Evolutionary conservation across 2,797 vertebrate species (phyloP), one percentile per base, ranked within the genome.

Genomic region (Tiaroga cobitis): DNA sequence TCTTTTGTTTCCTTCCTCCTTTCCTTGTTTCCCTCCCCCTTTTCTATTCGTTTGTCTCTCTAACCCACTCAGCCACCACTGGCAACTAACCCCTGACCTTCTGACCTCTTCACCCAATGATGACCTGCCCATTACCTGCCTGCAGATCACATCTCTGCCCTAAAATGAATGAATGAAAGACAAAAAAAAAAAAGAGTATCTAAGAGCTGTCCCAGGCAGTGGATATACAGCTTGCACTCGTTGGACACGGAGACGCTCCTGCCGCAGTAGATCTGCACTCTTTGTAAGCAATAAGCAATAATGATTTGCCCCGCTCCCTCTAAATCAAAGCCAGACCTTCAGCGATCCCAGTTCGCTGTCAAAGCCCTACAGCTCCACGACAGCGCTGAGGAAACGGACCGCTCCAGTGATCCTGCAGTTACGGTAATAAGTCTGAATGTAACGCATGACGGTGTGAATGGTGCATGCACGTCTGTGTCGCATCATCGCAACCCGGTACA

Each of bases 81-180:
- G 96, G 96, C 96, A 96, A 97, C 97, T 97, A 97, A 97, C 96
- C 96, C 96, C 96, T 97, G 96, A 97, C 96, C 96, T 96, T 96
- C 96, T 97, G 97, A 97, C 96, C 96, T 97, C 96, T 96, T 96
- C 96, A 97, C 95, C 96, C 96, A 96, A 96, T 96, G 96, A 97
- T 95, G 97, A 96, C 95, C 97, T 97, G 96, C 96, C 95, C 96
- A 96, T 92, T 96, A 96, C 95, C 96, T 96, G 95, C 96, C 96
- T 97, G 96, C 96, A 96, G 96, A 96, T 96, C 96, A 96, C 95
- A 96, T 95, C 96, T 97, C 96, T 96, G 95, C 95, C 96, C 96
- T 96, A 95, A 94, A 88, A 69, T 94, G 78, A 88, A 54, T 87
- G 78, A 87, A 84, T 63, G 37, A 88, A 86, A 81, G 70, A 87